These are phyloP conservation scores for Balanococcus diminutus DNA, from an alignment of 2,888 invertebrate genomes.

Conservation along the genomic window DNA sequence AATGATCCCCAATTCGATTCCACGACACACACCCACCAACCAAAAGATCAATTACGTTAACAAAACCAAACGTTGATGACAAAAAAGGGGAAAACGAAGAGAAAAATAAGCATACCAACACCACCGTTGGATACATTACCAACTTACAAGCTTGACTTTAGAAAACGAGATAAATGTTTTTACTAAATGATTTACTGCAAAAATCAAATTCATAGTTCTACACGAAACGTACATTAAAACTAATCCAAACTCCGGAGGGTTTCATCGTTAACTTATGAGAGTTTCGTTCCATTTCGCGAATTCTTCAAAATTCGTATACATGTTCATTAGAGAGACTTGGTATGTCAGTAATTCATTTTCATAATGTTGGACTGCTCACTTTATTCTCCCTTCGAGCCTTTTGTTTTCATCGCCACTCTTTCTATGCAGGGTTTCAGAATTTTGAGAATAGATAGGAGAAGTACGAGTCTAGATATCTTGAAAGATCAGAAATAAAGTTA, in stretches of 20 bases:
- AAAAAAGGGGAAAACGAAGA: neutral
- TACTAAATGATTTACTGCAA: conserved; percentile 22
- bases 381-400: neutral
- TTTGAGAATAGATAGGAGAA: neutral
- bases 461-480: too few relatives aligned
- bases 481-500: too few relatives aligned
- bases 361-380: neutral
- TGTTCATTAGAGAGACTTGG: neutral
- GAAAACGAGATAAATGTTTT: conserved; percentile 19
- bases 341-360: conserved; percentile 6
- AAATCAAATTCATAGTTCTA: conserved; percentile 26
- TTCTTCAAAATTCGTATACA: conserved; percentile 20
- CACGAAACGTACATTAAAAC: conserved; percentile 17
- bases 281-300: conserved; percentile 3
- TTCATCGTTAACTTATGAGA: conserved; percentile 27
- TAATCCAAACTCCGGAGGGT: conserved; percentile 19
- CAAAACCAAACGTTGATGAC: neutral
- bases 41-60: neutral
- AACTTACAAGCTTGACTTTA: neutral
- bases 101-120: neutral
- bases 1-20: neutral
- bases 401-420: neutral
- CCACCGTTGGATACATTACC: conserved; percentile 1
- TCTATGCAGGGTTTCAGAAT: neutral
- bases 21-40: neutral